phyloP scores from a whole-genome alignment of 1,140 invertebrate species.

The Magallana angulata region DNA sequence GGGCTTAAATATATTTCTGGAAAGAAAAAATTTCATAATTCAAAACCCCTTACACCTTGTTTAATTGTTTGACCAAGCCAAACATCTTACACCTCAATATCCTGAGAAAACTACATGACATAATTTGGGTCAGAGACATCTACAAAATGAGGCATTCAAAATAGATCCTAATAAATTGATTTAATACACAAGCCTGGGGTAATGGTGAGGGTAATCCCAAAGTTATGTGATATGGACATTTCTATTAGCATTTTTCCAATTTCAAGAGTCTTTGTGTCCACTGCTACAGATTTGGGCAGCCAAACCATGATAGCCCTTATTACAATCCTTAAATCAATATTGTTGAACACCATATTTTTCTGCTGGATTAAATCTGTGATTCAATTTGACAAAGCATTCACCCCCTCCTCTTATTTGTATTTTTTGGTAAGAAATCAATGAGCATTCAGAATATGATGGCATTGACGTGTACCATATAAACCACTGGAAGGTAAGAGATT shows the following conservation, averaged over 20 bases:
- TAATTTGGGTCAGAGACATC: too few species aligned
- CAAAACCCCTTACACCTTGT: too few species aligned
- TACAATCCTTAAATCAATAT: neutral
- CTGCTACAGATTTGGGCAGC: neutral
- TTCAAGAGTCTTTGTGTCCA: slow-evolving; percentile 10
- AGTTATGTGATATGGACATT: slow-evolving; percentile 2
- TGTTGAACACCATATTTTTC: slow-evolving; percentile 24
- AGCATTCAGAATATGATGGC: neutral
- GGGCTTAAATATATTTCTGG: too few species aligned
- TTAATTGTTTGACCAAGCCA: too few species aligned
- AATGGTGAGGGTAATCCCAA: slow-evolving; percentile 12
- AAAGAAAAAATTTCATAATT: too few species aligned
- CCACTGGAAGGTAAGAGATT: neutral
- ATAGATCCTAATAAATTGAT: neutral
- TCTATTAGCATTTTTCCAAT: slow-evolving; percentile 36
- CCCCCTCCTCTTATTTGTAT: neutral
- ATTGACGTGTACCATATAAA: neutral
- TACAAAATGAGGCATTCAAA: neutral
- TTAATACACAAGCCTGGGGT: neutral
- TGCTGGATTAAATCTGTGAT: slow-evolving; percentile 25
- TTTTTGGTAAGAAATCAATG: slow-evolving; percentile 18
- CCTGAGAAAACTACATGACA: too few species aligned
- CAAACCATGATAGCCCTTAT: neutral
- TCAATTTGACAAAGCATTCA: slow-evolving; percentile 24
- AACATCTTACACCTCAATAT: too few species aligned